These are phyloP conservation scores for Sphecodes monilicornis DNA, from an alignment of 2,888 invertebrate species.

Conservation along the genomic window DNA sequence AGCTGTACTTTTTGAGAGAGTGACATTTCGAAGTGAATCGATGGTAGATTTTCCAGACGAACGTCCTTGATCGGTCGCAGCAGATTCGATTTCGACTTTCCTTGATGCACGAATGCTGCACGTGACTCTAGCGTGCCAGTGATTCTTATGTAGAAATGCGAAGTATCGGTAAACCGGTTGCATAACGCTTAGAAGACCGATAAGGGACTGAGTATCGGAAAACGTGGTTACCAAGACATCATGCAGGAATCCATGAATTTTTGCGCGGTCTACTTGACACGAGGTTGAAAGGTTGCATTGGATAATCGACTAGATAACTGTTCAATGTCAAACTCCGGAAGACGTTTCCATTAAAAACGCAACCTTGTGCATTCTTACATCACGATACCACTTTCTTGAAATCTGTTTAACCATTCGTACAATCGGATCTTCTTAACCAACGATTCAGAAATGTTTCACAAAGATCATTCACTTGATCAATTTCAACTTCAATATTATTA, in stretches of 20 bases:
- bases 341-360: not conserved
- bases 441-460: not conserved
- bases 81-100: slow-evolving; percentile 17
- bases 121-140: not conserved
- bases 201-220: not conserved
- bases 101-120: not conserved
- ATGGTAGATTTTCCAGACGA: not conserved
- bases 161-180: not conserved
- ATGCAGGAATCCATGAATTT: not conserved
- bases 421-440: not conserved
- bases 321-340: not conserved
- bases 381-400: not conserved
- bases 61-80: not conserved
- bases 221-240: not conserved
- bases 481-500: no score
- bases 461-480: no score
- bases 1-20: not conserved
- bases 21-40: not conserved
- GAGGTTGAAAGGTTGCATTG: not conserved
- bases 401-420: no score
- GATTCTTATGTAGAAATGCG: not conserved
- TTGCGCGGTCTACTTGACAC: not conserved
- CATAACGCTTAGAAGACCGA: not conserved
- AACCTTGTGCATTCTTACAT: not conserved
- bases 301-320: not conserved